Evolutionary conservation across 2,113 vertebrate species (phyloP).

Genomic region (Pachycephala philippinensis): DNA sequence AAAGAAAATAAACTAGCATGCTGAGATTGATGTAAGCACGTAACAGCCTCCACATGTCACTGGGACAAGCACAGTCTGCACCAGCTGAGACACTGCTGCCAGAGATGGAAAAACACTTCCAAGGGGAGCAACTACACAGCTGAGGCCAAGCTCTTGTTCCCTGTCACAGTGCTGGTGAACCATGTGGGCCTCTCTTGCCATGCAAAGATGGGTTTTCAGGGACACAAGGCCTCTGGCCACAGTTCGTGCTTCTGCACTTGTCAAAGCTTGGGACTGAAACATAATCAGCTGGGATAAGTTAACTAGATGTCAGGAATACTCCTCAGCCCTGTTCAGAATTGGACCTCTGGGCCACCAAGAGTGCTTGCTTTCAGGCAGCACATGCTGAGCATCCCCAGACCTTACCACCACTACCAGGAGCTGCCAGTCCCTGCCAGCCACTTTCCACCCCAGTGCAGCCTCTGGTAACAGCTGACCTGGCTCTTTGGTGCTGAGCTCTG

Average conservation of each 20-base stretch:
- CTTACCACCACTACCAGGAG: background rate
- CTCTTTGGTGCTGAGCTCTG: background rate
- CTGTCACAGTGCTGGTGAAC: background rate
- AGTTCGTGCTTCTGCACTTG: background rate
- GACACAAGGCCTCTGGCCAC: background rate
- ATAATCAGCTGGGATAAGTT: background rate
- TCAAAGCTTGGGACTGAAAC: background rate
- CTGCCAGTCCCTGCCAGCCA: accelerated
- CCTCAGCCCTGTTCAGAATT: background rate
- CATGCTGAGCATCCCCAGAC: background rate
- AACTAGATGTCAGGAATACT: background rate
- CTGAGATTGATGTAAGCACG: background rate
- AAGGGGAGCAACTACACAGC: background rate
- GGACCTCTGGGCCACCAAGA: background rate
- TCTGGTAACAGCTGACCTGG: background rate
- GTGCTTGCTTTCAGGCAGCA: background rate
- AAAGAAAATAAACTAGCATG: background rate
- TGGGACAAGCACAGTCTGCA: background rate
- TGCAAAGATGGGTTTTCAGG: background rate
- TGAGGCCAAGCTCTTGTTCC: background rate
- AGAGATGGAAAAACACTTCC: background rate
- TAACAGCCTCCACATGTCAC: background rate
- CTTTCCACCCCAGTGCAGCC: background rate
- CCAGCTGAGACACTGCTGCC: background rate
- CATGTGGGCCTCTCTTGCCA: background rate